Evolutionary conservation across 2,113 vertebrate genomes (phyloP).

Genomic region (Rhizomys pruinosus): DNA sequence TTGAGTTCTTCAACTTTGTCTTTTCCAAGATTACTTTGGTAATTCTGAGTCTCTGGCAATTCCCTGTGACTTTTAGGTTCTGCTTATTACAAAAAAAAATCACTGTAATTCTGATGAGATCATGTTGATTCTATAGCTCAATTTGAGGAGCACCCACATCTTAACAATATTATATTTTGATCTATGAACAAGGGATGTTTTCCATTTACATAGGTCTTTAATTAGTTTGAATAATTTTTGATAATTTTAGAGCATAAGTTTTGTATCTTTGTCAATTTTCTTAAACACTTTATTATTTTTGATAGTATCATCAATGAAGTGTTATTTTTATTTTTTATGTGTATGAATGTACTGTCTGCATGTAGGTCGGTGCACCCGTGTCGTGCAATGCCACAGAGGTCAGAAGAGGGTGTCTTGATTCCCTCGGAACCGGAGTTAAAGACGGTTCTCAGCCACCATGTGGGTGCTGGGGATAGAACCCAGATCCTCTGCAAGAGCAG

Average conservation of each 20-base stretch:
- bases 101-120: not conserved
- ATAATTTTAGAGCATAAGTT: conserved; percentile 6
- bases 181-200: not conserved
- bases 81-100: not conserved
- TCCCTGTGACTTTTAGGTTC: not conserved
- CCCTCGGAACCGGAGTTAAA: no score
- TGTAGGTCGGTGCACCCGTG: no score
- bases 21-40: conserved; percentile 20
- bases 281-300: no score
- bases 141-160: not conserved
- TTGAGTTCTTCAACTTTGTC: not conserved
- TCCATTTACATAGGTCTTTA: not conserved
- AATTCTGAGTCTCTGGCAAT: not conserved
- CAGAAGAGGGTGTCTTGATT: no score
- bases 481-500: no score
- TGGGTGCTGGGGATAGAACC: no score
- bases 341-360: no score
- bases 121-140: not conserved
- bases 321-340: no score
- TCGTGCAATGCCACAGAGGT: no score
- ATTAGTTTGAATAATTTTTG: not conserved
- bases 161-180: not conserved
- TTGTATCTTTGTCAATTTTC: not conserved
- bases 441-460: no score
- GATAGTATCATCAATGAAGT: no score